Base-by-base conservation (phyloP, 2,888 invertebrate species). In the Tortrix viridana region DNA sequence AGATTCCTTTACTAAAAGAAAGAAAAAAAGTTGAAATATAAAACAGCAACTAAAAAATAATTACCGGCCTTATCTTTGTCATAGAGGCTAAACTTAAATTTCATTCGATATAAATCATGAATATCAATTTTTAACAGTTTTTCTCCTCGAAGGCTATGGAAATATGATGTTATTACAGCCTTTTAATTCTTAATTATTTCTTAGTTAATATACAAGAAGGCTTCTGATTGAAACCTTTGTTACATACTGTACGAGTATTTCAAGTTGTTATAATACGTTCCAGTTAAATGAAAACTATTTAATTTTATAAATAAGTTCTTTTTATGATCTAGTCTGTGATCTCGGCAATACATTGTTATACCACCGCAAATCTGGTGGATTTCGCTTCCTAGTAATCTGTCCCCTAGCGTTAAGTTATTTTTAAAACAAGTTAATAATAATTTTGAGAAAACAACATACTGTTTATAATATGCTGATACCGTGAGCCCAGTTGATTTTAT, bases 311-410 rank as follows among this genome's bases (percentile, higher is more conserved):
- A 54, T 63, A 55, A 57, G 62, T 66, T 46, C 67, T 67, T 80
- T 83, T 82, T 88, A 86, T 85, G 85, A 85, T 89, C 89, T 89
- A 89, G 89, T 90, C 89, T 87, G 75, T 87, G 89, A 90, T 90
- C 89, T 90, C 89, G 84, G 88, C 89, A 88, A 88, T 88, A 84
- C 76, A 68, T 66, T 75, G 66, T 71, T 73, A 71, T 73, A 69
- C 57, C 66, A 70, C 69, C 65, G 63, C 65, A 48, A 32, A 50
- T 47, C 54, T 61, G 68, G 73, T 68, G 71, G 67, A 53, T 67
- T 70, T 77, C 64, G 77, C 85, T 86, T 86, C 86, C 86, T 73
- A 78, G 71, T 74, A 81, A 78, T 82, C 84, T 84, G 82, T 82
- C 83, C 85, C 75, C 78, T 79, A 78, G 71, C 43, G 61, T 57